A percentile compares a stretch with the other conserved stretches of the same genome.
Conservation (phyloP, 2,797 vertebrate species). For the Coregonus sp. region DNA sequence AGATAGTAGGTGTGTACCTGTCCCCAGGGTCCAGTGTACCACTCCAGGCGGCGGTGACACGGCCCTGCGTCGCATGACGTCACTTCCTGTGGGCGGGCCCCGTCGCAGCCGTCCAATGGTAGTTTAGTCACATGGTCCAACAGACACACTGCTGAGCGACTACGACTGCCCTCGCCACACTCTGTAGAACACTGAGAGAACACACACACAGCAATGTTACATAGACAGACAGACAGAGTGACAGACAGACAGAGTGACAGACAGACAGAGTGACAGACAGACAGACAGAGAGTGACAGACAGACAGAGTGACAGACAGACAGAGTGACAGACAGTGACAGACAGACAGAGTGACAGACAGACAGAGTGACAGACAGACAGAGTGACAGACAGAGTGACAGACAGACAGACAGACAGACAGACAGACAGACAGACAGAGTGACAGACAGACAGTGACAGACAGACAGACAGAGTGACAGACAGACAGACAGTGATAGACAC, state of each 20-base stretch:
- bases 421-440: conserved; percentile 5
- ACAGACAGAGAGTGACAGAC: not conserved
- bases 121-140: conserved; percentile 69
- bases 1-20: conserved; percentile 59
- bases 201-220: conserved; percentile 8
- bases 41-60: conserved; percentile 66
- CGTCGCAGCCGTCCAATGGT: conserved; percentile 72
- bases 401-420: conserved; percentile 7
- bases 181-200: conserved; percentile 72
- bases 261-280: not conserved
- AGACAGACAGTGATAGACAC: not conserved
- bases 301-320: conserved; percentile 3
- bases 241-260: conserved; percentile 8
- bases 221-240: conserved; percentile 3
- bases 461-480: not conserved
- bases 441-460: not conserved
- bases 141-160: conserved; percentile 68
- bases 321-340: not conserved
- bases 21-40: conserved; percentile 77
- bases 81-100: conserved; percentile 64
- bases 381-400: not conserved
- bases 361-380: not conserved
- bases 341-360: conserved; percentile 7
- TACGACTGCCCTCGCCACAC: conserved; percentile 71
- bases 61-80: conserved; percentile 66